Conservation (phyloP, 2,888 invertebrate genomes). For the Drosophila maculinotata region DNA sequence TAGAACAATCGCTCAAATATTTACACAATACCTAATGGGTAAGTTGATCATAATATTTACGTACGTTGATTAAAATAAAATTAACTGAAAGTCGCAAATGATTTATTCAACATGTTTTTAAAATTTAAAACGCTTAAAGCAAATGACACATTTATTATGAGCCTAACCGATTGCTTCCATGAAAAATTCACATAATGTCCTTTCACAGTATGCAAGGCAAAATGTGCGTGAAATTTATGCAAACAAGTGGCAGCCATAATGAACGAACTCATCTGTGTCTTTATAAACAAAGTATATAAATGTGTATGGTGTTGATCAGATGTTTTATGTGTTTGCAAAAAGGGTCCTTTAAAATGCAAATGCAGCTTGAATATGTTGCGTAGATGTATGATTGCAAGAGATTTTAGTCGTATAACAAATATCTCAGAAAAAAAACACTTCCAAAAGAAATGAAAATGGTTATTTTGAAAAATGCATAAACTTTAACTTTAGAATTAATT, state of each 20-base stretch:
- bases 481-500: too few species aligned
- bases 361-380: constrained; percentile 7
- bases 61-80: constrained; percentile 20
- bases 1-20: constrained; percentile 9
- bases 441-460: too few species aligned
- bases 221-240: constrained; percentile 67
- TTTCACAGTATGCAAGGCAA: constrained; percentile 29
- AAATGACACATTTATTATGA: constrained; percentile 15
- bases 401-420: too few species aligned
- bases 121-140: constrained; percentile 8
- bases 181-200: constrained; percentile 34
- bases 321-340: not conserved
- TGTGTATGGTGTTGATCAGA: constrained; percentile 8
- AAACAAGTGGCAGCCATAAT: constrained; percentile 54
- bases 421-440: too few species aligned
- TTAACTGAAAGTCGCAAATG: constrained; percentile 26
- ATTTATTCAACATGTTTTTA: constrained; percentile 23
- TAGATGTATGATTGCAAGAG: too few species aligned
- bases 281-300: not conserved
- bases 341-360: constrained; percentile 4
- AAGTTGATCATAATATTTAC: constrained; percentile 14
- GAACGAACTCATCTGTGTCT: constrained; percentile 32
- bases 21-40: constrained; percentile 13
- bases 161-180: constrained; percentile 27
- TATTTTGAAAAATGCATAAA: too few species aligned